phyloP scores from a whole-genome alignment of 2,113 vertebrate genomes.

The Lipotes vexillifer region DNA sequence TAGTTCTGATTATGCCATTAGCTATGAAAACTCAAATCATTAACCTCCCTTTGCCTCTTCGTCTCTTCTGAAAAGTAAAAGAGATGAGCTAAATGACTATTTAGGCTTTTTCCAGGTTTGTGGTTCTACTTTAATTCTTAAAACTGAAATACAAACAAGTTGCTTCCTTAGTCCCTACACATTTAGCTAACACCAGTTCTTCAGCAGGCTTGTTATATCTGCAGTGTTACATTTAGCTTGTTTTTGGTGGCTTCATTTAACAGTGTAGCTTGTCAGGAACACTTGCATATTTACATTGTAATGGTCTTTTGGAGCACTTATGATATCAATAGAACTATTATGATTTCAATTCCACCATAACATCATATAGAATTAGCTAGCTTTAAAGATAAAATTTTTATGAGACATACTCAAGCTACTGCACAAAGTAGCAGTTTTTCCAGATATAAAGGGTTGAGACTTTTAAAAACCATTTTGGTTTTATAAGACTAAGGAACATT shows the following conservation, averaged over 20 bases:
- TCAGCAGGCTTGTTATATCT: not conserved
- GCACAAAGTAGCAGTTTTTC: conserved; percentile 48
- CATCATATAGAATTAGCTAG: conserved; percentile 47
- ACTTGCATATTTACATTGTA: conserved; percentile 43
- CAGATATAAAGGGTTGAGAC: conserved; percentile 53
- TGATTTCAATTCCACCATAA: conserved; percentile 37
- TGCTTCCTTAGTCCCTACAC: not conserved
- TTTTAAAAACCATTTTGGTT: conserved; percentile 36
- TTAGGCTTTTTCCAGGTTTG: not conserved
- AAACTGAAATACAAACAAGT: not conserved
- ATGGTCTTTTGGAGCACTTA: conserved; percentile 31
- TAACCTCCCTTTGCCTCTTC: not conserved
- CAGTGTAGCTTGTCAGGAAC: not conserved
- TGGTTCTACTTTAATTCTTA: conserved; percentile 1
- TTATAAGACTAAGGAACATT: conserved; percentile 19
- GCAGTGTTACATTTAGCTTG: not conserved
- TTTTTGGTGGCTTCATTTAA: not conserved
- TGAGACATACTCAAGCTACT: conserved; percentile 48
- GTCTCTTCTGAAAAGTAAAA: not conserved
- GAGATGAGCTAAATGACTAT: not conserved
- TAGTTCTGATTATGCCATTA: not conserved
- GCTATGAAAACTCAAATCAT: not conserved
- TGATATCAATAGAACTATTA: conserved; percentile 44
- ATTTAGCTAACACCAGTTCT: not conserved
- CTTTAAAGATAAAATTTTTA: conserved; percentile 66